Percentiles rank a stretch among this genome's conserved stretches.
Evolutionary conservation across 1,140 invertebrate genomes (phyloP).

Genomic region (Meloidogyne hapla): DNA sequence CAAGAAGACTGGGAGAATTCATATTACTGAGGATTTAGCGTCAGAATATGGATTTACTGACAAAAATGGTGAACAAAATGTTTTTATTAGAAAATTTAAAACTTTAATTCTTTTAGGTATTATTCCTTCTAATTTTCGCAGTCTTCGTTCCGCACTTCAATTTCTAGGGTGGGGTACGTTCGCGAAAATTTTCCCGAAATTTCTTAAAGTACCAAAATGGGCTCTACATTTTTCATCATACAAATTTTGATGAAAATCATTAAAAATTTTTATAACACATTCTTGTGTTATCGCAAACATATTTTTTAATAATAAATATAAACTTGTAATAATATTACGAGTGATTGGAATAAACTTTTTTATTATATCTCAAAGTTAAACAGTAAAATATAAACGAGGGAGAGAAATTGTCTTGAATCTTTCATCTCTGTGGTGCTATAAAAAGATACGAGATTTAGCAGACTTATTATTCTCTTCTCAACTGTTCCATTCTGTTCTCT

Average conservation of each 20-base stretch:
- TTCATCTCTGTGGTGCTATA: too few relatives aligned
- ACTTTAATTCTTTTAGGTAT: slow-evolving; percentile 21
- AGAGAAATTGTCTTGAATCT: too few relatives aligned
- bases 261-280: not conserved
- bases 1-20: slow-evolving; percentile 39
- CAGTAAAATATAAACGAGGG: too few relatives aligned
- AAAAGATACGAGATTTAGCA: too few relatives aligned
- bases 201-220: slow-evolving; percentile 43
- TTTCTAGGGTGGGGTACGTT: slow-evolving; percentile 40
- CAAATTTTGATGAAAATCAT: slow-evolving; percentile 32
- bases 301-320: too few relatives aligned
- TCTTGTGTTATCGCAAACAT: not conserved
- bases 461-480: too few relatives aligned
- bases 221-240: slow-evolving; percentile 39
- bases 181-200: slow-evolving; percentile 30
- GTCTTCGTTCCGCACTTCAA: slow-evolving; percentile 33
- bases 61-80: slow-evolving; percentile 29
- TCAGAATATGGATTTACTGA: slow-evolving; percentile 39
- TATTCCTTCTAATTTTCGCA: slow-evolving; percentile 36
- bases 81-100: not conserved
- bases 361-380: too few relatives aligned
- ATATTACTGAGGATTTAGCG: slow-evolving; percentile 43
- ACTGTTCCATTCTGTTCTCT: too few relatives aligned
- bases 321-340: too few relatives aligned
- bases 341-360: too few relatives aligned